These are phyloP conservation scores for Elachura formosa DNA, from an alignment of 2,113 vertebrate genomes.

Conservation along the genomic window DNA sequence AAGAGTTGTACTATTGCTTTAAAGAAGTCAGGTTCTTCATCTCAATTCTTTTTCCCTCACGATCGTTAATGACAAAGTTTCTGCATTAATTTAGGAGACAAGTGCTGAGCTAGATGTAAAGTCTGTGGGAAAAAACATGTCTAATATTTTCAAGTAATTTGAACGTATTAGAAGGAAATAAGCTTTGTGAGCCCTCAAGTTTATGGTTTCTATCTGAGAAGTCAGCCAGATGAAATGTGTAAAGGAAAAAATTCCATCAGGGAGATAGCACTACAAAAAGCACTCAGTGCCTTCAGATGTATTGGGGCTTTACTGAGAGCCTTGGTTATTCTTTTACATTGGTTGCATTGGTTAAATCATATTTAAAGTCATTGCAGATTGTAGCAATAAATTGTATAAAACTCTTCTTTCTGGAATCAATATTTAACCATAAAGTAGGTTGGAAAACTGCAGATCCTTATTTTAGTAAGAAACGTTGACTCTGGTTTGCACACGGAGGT, in stretches of 20 bases:
- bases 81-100: not conserved
- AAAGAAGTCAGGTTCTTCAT: not conserved
- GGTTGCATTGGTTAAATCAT: not conserved
- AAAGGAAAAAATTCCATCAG: not conserved
- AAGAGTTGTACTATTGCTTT: not conserved
- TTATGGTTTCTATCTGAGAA: not conserved
- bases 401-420: not conserved
- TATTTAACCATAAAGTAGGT: not conserved
- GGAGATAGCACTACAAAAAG: not conserved
- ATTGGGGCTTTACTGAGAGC: not conserved
- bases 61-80: not conserved
- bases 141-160: not conserved
- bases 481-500: accelerated
- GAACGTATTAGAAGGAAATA: not conserved
- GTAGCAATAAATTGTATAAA: not conserved
- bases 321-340: not conserved
- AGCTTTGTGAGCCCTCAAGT: not conserved
- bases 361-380: not conserved
- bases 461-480: not conserved
- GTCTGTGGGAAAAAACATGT: not conserved
- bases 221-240: not conserved
- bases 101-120: not conserved
- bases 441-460: not conserved
- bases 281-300: not conserved
- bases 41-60: accelerated